These are phyloP conservation scores for Todus mexicanus DNA, from an alignment of 2,797 vertebrate genomes.

Conservation along the genomic window DNA sequence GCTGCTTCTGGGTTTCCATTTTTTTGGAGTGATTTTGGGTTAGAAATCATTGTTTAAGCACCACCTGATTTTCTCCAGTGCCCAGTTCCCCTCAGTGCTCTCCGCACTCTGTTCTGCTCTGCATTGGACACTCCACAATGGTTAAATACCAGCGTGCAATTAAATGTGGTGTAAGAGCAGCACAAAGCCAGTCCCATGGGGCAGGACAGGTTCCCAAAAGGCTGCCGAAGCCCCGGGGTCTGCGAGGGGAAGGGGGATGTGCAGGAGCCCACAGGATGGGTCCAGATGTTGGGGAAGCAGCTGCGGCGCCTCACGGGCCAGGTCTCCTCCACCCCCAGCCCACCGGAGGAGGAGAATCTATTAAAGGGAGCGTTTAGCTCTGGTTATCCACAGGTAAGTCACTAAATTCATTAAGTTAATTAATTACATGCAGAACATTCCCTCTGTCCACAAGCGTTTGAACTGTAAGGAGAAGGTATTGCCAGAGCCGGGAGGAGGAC, in stretches of 20 bases:
- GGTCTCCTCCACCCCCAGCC: neutral
- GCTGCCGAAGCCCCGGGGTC: accelerated
- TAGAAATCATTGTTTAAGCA: neutral
- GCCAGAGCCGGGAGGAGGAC: neutral
- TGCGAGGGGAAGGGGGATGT: accelerated
- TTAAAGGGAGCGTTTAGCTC: neutral
- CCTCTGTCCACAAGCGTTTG: neutral
- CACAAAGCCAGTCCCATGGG: neutral
- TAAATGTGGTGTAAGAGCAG: neutral
- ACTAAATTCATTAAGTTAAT: slow-evolving; percentile 20
- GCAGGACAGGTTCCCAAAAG: neutral
- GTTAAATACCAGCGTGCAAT: neutral
- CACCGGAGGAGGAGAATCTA: neutral
- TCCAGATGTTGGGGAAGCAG: neutral
- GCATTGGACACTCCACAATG: neutral
- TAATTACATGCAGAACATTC: neutral
- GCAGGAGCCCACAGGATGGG: neutral
- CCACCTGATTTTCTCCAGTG: neutral
- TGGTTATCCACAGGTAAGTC: slow-evolving; percentile 3
- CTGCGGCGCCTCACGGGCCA: accelerated
- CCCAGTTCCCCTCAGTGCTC: accelerated
- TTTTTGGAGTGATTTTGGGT: neutral
- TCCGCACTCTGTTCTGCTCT: accelerated
- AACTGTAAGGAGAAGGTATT: neutral
- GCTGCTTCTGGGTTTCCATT: neutral